Evolutionary conservation across 92 coral and sea anemone species (phyloP), one percentile per base, ranked within the genome.

Genomic region (Paragorgia papillata): DNA sequence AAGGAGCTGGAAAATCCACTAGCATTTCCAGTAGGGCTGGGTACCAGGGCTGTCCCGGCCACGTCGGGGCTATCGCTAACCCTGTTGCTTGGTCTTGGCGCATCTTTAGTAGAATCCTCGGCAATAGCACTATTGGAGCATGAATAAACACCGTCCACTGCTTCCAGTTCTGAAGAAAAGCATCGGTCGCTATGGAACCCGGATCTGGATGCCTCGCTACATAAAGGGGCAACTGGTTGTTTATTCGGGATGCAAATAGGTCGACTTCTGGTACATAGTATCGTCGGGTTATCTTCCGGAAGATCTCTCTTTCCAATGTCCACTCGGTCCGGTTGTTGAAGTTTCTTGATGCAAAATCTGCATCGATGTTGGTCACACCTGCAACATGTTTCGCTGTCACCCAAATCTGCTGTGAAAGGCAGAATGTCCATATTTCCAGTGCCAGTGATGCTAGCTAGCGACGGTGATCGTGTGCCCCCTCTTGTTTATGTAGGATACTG

Each of bases 31-130:
- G 66, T 18, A 82, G 56, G 39, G 77, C 40, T 17, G 82, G 82
- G 64, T 46, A 82, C 82, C 86, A 82, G 43, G 86, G 86, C 40
- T 82, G 82, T 30, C 76, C 86, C 63, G 49, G 73, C 86, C 86
- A 82, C 0, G 60, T 62, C 15, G 63, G 86, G 58, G 86, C 82
- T 44, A 83, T 39, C 76, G 50, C 44, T 29, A 69, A 32, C 14
- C 60, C 76, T 19, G 62, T 69, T 21, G 62, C 85, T 44, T 66
- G 73, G 79, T 87, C 88, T 29, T 79, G 58, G 21, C 29, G 24
- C 25, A 75, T 50, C 30, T 83, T 83, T 35, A 69, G 78, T 14
- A 87, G 66, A 24, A 80, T 73, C 70, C 66, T 32, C 25, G 88
- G 79, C 10, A 87, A 50, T 30, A 87, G 77, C 49, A 70, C 62